Percentiles rank a stretch among this genome's conserved stretches.
These are phyloP conservation scores for Heliconius ismenius DNA, from an alignment of 2,888 invertebrate species.

Conservation along the genomic window DNA sequence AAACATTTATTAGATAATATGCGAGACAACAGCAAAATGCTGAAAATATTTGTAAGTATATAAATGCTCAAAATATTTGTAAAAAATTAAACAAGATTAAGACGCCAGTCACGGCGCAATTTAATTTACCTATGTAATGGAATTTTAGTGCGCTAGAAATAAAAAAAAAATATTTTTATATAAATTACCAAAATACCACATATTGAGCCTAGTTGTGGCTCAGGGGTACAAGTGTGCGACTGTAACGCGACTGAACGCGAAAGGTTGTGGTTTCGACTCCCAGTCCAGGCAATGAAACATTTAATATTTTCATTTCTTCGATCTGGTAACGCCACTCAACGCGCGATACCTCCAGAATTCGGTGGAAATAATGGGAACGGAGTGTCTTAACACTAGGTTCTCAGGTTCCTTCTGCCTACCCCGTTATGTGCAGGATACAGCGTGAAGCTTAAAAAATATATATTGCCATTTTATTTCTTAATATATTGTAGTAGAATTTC, in stretches of 20 bases:
- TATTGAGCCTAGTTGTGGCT: not conserved
- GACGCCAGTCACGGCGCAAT: no score
- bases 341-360: no score
- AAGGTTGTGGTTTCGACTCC: no score
- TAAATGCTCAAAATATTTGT: not conserved
- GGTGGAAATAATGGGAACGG: no score
- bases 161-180: not conserved
- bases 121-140: no score
- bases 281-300: not conserved
- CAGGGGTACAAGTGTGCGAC: not conserved
- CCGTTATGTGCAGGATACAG: not conserved
- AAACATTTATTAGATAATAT: conserved; percentile 19
- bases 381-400: not conserved
- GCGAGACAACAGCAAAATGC: not conserved
- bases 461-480: no score
- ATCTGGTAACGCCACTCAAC: not conserved
- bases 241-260: no score
- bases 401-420: not conserved
- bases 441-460: not conserved
- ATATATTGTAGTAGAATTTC: no score
- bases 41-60: conserved; percentile 7
- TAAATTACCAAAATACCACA: no score
- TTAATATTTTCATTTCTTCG: not conserved
- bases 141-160: no score
- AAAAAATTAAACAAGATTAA: not conserved